These are phyloP conservation scores for Cyclophora albipunctata DNA, from an alignment of 2,888 invertebrate species.

Conservation along the genomic window DNA sequence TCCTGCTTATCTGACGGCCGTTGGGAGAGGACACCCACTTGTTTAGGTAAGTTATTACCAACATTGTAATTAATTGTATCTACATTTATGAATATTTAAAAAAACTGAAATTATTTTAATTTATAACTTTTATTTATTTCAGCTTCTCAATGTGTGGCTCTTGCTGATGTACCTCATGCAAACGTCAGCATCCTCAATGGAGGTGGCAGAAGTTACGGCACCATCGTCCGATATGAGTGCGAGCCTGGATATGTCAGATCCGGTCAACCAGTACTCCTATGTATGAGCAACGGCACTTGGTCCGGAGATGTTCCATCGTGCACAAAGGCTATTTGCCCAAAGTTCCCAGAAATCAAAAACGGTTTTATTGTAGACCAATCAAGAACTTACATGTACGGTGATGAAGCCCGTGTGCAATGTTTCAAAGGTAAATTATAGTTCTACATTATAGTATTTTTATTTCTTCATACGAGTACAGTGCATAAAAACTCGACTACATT, in stretches of 20 bases:
- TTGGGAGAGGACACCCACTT: slow-evolving; percentile 94
- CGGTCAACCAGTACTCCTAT: slow-evolving; percentile 92
- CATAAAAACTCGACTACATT: too few species aligned
- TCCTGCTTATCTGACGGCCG: slow-evolving; percentile 91
- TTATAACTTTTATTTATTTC: slow-evolving; percentile 21
- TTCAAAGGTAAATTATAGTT: slow-evolving; percentile 75
- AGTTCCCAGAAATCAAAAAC: slow-evolving; percentile 87
- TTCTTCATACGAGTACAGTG: too few species aligned
- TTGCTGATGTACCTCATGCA: slow-evolving; percentile 90
- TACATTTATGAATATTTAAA: not conserved
- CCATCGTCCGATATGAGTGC: slow-evolving; percentile 93
- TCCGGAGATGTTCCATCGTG: slow-evolving; percentile 93
- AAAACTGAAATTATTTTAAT: not conserved
- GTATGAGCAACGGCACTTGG: slow-evolving; percentile 98
- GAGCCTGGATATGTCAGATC: slow-evolving; percentile 92
- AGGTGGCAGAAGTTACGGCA: slow-evolving; percentile 93
- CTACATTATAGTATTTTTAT: not conserved
- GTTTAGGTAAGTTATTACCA: slow-evolving; percentile 78
- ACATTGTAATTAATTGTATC: slow-evolving; percentile 8
- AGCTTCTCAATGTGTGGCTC: slow-evolving; percentile 93
- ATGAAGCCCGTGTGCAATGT: slow-evolving; percentile 94
- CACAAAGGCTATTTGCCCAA: slow-evolving; percentile 83
- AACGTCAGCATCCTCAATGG: slow-evolving; percentile 91
- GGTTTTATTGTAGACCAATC: slow-evolving; percentile 89
- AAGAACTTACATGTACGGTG: slow-evolving; percentile 87